These are phyloP conservation scores for Dendrolimus houi DNA, from an alignment of 2,888 invertebrate species.

Conservation along the genomic window DNA sequence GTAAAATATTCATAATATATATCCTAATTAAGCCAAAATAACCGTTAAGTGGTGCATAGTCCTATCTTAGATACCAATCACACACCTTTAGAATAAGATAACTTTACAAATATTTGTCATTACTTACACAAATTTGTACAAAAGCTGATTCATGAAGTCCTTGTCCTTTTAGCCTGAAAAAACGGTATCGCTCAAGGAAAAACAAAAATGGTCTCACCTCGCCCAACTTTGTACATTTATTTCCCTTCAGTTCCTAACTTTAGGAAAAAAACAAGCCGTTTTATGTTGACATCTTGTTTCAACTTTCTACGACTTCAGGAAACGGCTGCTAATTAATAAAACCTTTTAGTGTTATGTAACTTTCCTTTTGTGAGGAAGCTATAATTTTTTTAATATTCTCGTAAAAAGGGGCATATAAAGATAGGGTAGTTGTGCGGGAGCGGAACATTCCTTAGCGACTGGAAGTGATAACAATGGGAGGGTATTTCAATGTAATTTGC, in stretches of 20 bases:
- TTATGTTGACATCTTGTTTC: conserved; percentile 13
- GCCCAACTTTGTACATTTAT: conserved; percentile 11
- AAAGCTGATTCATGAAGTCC: not conserved
- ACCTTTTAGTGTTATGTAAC: not conserved
- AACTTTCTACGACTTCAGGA: conserved; percentile 1
- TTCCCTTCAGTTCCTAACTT: not conserved
- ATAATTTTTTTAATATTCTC: conserved; percentile 6
- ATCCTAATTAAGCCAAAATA: too few relatives aligned
- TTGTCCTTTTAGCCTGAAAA: not conserved
- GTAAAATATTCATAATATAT: too few relatives aligned
- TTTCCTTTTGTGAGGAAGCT: not conserved
- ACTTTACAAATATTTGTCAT: too few relatives aligned
- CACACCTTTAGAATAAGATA: too few relatives aligned
- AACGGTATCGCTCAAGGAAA: not conserved
- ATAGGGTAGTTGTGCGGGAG: conserved; percentile 32
- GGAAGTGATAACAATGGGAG: conserved; percentile 61
- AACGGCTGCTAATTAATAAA: conserved; percentile 1
- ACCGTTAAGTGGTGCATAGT: too few relatives aligned
- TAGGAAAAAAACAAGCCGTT: conserved; percentile 12
- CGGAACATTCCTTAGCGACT: conserved; percentile 41
- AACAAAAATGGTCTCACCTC: conserved; percentile 7
- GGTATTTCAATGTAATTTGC: conserved; percentile 69
- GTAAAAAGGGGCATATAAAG: conserved; percentile 23
- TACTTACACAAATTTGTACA: not conserved
- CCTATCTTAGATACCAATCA: too few relatives aligned